phyloP scores from a whole-genome alignment of 2,888 invertebrate genomes.

The Philereme transversata region DNA sequence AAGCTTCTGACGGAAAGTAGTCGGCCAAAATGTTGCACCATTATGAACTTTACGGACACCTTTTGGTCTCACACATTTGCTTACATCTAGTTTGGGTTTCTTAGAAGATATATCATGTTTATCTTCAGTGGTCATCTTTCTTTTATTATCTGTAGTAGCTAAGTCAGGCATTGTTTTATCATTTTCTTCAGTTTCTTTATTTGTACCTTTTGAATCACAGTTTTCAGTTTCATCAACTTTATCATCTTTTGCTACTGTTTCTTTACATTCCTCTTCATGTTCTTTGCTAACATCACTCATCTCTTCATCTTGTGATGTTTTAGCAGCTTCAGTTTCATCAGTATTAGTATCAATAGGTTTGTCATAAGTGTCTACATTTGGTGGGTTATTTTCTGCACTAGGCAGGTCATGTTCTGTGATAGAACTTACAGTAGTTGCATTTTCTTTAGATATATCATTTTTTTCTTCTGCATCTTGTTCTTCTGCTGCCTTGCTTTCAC shows the following conservation, averaged over 20 bases:
- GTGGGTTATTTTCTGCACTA: conserved; percentile 2
- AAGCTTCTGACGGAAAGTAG: conserved; percentile 90
- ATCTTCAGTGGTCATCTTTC: conserved; percentile 59
- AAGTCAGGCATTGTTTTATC: conserved; percentile 17
- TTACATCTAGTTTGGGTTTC: conserved; percentile 57
- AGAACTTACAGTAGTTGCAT: conserved; percentile 3
- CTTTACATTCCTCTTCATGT: conserved; percentile 12
- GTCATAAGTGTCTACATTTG: not conserved
- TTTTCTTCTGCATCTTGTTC: conserved; percentile 8
- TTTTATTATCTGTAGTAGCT: conserved; percentile 49
- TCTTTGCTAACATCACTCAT: conserved; percentile 33
- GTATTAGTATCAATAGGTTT: conserved; percentile 16
- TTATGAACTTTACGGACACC: conserved; percentile 55
- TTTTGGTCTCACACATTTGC: conserved; percentile 61
- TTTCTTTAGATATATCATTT: conserved; percentile 6
- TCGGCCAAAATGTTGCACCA: conserved; percentile 90
- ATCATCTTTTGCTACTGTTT: conserved; percentile 3
- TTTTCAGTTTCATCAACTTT: conserved; percentile 13
- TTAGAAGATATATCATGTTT: conserved; percentile 49
- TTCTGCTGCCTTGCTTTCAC: conserved; percentile 4
- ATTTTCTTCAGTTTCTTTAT: conserved; percentile 17
- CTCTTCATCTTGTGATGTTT: conserved; percentile 27
- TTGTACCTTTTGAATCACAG: conserved; percentile 12
- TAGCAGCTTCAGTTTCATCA: conserved; percentile 25
- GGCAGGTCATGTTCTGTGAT: conserved; percentile 13